A percentile compares a stretch with the other conserved stretches of the same genome.
Evolutionary conservation across 1,140 invertebrate species (phyloP).

Genomic region (Belonocnema kinseyi): DNA sequence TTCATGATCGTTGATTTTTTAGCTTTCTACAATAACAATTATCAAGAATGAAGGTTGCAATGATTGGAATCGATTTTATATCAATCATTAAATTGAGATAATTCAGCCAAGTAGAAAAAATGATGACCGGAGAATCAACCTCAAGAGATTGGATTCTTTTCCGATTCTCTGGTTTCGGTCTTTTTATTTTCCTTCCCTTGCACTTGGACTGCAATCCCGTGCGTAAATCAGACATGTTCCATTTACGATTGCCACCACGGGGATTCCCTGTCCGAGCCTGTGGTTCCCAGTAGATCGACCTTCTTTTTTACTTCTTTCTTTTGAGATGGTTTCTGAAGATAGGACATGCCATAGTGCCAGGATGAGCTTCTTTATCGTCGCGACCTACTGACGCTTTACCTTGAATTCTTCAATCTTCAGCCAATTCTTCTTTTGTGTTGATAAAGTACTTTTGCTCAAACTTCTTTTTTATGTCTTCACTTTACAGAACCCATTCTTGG

Average conservation of each 20-base stretch:
- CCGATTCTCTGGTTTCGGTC: neutral
- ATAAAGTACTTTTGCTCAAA: slow-evolving; percentile 5
- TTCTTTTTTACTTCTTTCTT: slow-evolving; percentile 10
- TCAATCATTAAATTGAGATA: too few species aligned
- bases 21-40: too few species aligned
- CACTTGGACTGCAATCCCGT: slow-evolving; percentile 39
- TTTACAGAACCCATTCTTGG: neutral
- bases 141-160: neutral
- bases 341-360: neutral
- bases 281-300: slow-evolving; percentile 50
- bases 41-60: neutral
- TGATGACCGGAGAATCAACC: neutral
- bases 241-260: slow-evolving; percentile 46
- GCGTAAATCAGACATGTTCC: slow-evolving; percentile 60
- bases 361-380: slow-evolving; percentile 14
- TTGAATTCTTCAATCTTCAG: slow-evolving; percentile 7
- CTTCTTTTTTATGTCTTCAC: slow-evolving; percentile 14
- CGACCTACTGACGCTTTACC: slow-evolving; percentile 1
- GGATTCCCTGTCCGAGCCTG: slow-evolving; percentile 49
- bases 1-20: too few species aligned
- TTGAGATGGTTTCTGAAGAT: slow-evolving; percentile 24
- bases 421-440: neutral
- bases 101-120: too few species aligned
- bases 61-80: neutral
- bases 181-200: neutral